Conservation (phyloP, 2,113 vertebrate genomes). For the Guaruba guarouba region DNA sequence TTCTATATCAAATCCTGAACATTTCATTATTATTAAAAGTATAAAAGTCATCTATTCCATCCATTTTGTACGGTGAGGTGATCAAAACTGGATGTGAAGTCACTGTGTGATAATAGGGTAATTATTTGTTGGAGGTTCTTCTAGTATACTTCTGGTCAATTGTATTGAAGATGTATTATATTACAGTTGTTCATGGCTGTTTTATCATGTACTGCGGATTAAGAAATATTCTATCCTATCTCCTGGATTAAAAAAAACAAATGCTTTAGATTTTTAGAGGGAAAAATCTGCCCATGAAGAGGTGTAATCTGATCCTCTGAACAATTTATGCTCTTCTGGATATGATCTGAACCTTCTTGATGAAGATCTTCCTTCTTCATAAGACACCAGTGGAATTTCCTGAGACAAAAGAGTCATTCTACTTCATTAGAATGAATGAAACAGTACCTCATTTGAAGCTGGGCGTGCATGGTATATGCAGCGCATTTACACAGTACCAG, state of each 20-base stretch:
- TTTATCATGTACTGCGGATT: neutral
- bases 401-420: neutral
- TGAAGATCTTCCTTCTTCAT: neutral
- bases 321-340: neutral
- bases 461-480: neutral
- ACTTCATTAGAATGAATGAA: neutral
- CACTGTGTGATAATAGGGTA: neutral
- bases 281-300: neutral
- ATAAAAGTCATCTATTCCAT: slow-evolving; percentile 8
- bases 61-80: neutral
- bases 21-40: slow-evolving; percentile 41
- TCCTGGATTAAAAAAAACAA: neutral
- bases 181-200: neutral
- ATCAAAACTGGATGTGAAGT: slow-evolving; percentile 30
- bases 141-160: neutral
- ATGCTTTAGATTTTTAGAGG: neutral
- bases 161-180: neutral
- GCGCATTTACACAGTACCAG: neutral
- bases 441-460: slow-evolving; percentile 13
- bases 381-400: neutral
- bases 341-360: neutral
- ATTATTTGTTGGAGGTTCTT: slow-evolving; percentile 44
- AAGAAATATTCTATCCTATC: neutral
- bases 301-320: neutral
- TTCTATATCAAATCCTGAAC: slow-evolving; percentile 27